Conservation (phyloP, 2,113 vertebrate species). For the Notothenia coriiceps region DNA sequence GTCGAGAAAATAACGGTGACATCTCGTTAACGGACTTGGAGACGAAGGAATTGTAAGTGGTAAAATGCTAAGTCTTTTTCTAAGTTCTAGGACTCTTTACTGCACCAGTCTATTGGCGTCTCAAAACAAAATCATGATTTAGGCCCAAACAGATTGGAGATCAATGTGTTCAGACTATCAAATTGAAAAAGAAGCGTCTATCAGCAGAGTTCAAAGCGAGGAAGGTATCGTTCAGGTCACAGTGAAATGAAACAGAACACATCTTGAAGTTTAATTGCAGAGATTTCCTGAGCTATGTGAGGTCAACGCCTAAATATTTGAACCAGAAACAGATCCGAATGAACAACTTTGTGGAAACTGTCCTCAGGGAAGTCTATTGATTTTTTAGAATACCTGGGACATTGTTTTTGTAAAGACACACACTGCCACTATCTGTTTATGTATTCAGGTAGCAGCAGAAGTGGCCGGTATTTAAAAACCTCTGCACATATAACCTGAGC, state of each 20-base stretch:
- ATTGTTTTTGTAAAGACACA: neutral
- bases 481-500: neutral
- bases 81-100: no score
- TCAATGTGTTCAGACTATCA: no score
- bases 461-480: slow-evolving; percentile 9
- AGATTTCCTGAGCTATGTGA: neutral
- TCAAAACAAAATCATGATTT: no score
- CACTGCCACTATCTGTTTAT: neutral
- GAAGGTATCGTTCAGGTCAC: neutral
- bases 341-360: neutral
- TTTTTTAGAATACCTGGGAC: neutral
- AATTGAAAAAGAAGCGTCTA: neutral
- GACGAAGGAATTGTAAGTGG: no score
- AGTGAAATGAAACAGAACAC: neutral
- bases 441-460: rapidly evolving
- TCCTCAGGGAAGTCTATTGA: neutral
- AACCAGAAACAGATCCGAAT: neutral
- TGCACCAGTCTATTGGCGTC: no score
- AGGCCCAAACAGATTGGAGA: no score
- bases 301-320: no score
- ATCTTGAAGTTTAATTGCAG: neutral
- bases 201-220: neutral
- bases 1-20: no score
- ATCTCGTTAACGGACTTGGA: no score
- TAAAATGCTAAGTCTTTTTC: no score